Conservation (phyloP, 1,140 invertebrate species). For the Odontomachus brunneus region DNA sequence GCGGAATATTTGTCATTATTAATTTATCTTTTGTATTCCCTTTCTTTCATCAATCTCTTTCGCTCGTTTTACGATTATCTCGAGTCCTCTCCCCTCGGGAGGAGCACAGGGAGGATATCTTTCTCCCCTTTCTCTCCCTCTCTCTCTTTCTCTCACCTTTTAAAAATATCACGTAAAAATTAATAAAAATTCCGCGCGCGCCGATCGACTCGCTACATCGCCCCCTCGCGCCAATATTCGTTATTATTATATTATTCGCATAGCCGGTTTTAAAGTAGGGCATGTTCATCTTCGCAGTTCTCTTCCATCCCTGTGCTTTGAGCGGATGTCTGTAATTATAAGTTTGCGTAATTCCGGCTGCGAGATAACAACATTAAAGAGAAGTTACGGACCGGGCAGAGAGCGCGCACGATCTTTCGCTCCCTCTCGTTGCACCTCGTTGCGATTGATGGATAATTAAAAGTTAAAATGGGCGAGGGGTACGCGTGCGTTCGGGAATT, state of each 20-base stretch:
- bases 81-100: no score
- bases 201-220: constrained; percentile 12
- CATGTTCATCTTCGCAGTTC: constrained; percentile 41
- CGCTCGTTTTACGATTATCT: neutral
- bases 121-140: no score
- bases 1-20: neutral
- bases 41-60: neutral
- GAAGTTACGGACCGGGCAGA: constrained; percentile 31
- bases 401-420: constrained; percentile 23
- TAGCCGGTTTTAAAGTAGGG: constrained; percentile 25
- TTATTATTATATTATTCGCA: constrained; percentile 48
- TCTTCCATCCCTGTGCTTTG: constrained; percentile 30
- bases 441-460: constrained; percentile 45
- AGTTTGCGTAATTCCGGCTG: constrained; percentile 42
- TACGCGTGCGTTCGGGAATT: constrained; percentile 10
- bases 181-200: constrained; percentile 49
- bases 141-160: no score
- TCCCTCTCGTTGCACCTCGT: neutral
- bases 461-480: constrained; percentile 17
- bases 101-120: no score
- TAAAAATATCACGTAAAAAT: constrained; percentile 45
- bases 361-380: constrained; percentile 44
- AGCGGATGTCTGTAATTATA: constrained; percentile 55
- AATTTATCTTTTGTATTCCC: neutral
- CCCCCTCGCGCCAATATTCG: constrained; percentile 30